Evolutionary conservation across 2,113 vertebrate genomes (phyloP).

Genomic region (Cyprinodon tularosa): DNA sequence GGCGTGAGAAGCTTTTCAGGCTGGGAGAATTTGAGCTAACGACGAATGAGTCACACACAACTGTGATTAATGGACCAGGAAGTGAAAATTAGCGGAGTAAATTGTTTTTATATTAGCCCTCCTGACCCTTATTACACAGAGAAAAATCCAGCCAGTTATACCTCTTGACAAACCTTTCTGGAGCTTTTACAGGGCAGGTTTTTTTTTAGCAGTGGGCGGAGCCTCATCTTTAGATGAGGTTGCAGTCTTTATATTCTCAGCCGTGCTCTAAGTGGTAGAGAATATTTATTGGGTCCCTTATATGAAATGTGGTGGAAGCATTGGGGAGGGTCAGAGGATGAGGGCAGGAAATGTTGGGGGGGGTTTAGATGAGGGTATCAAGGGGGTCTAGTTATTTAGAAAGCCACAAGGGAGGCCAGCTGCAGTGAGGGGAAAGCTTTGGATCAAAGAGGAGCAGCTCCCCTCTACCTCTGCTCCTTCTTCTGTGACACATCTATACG

Average conservation of each 20-base stretch:
- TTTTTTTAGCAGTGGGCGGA: constrained; percentile 2
- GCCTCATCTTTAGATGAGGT: constrained; percentile 39
- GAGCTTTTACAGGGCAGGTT: constrained; percentile 16
- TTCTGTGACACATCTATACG: constrained; percentile 54
- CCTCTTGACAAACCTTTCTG: constrained; percentile 28
- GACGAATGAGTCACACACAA: constrained; percentile 27
- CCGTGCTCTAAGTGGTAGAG: constrained; percentile 47
- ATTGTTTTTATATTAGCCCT: constrained; percentile 55
- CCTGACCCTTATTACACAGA: constrained; percentile 41
- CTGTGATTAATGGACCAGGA: constrained; percentile 67
- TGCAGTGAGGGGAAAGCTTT: constrained; percentile 69
- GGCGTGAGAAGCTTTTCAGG: constrained; percentile 42
- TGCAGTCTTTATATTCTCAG: constrained; percentile 56
- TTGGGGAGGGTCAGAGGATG: constrained; percentile 63
- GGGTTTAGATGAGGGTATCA: constrained; percentile 45
- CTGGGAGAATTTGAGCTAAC: constrained; percentile 29
- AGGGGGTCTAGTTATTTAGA: constrained; percentile 69
- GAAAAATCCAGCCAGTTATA: constrained; percentile 24
- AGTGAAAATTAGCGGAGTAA: constrained; percentile 62
- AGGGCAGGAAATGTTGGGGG: constrained; percentile 63
- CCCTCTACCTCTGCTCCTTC: constrained; percentile 47
- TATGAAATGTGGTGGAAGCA: constrained; percentile 65
- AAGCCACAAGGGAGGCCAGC: constrained; percentile 75
- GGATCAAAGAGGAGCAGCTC: constrained; percentile 72
- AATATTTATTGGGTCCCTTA: constrained; percentile 73